Base-by-base conservation (phyloP, 23 tunicate genomes). In the Aplidium turbinatum region DNA sequence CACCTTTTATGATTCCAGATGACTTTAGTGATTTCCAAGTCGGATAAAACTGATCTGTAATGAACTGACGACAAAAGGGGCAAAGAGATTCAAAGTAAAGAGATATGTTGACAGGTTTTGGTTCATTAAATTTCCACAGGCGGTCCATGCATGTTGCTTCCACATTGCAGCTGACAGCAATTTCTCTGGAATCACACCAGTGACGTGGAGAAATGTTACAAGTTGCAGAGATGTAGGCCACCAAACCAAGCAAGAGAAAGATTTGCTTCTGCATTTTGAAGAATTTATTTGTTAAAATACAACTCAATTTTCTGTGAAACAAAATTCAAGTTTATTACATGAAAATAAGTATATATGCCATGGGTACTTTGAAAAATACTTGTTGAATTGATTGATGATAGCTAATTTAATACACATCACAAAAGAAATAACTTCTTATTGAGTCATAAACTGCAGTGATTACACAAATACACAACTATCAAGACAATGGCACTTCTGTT, bases 51-150 rank as follows among this genome's bases (percentile, higher is more conserved):
- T 57, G 72, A 1, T 76, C 48, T 1, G 77, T 60, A 20, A 90
- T 72, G 33, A 90, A 90, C 38, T 80, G 48, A 11, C 74, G 54
- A 60, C 97, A 90, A 35, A 40, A 78, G 27, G 90, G 89, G 45
- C 97, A 90, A 22, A 82, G 77, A 16, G 97, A 83, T 56, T 90
- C 97, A 64, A 31, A 82, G 58, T 77, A 90, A 29, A 90, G 35
- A 5, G 82, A 56, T 9, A 90, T 45, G 18, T 54, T 62, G 18
- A 90, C 97, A 23, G 97, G 97, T 22, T 51, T 66, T 31, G 72
- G 80, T 2, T 47, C 82, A 0, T 47, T 62, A 32, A 23, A 22
- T 46, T 29, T 0, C 63, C 38, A 35, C 19, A 68, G 61, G n/a
- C n/a, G 60, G 2, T 78, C 85, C 0, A 26, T 46, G 63, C 97